Percentiles rank a stretch among this genome's conserved stretches.
Conservation (phyloP, 37 sponge, comb jelly and placozoan species). For the Amphimedon queenslandica region DNA sequence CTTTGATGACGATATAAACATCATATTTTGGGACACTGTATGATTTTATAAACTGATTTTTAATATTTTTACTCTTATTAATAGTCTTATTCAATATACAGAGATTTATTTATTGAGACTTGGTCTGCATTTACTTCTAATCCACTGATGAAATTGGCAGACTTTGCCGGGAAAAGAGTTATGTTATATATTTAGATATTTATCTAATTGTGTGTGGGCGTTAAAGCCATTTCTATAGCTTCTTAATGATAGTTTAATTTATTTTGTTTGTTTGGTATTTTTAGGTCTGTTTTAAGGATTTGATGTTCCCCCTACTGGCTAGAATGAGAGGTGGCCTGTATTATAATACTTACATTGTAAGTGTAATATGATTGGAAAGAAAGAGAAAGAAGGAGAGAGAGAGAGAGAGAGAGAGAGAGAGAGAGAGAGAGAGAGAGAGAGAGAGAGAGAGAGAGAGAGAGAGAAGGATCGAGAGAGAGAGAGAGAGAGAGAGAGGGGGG, state of each 20-base stretch:
- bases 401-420: neutral
- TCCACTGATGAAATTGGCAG: conserved; percentile 51
- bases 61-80: neutral
- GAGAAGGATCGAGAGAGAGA: conserved; percentile 1
- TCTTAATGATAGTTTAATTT: neutral
- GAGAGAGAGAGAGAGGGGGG: neutral
- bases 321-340: conserved; percentile 84
- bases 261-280: neutral
- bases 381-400: neutral
- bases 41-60: neutral
- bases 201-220: too few species aligned
- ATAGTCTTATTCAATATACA: conserved; percentile 10
- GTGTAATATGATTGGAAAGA: conserved; percentile 8
- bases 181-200: neutral
- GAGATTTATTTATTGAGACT: conserved; percentile 65
- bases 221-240: neutral
- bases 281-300: conserved; percentile 84
- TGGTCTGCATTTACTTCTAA: conserved; percentile 76
- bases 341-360: conserved; percentile 82
- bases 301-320: conserved; percentile 79
- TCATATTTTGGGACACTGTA: conserved; percentile 91
- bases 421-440: conserved; percentile 4
- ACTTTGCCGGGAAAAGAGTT: conserved; percentile 80
- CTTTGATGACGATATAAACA: conserved; percentile 67
- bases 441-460: conserved; percentile 11